These are phyloP conservation scores for Bombyx mandarina DNA, from an alignment of 1,140 invertebrate species.

Conservation along the genomic window DNA sequence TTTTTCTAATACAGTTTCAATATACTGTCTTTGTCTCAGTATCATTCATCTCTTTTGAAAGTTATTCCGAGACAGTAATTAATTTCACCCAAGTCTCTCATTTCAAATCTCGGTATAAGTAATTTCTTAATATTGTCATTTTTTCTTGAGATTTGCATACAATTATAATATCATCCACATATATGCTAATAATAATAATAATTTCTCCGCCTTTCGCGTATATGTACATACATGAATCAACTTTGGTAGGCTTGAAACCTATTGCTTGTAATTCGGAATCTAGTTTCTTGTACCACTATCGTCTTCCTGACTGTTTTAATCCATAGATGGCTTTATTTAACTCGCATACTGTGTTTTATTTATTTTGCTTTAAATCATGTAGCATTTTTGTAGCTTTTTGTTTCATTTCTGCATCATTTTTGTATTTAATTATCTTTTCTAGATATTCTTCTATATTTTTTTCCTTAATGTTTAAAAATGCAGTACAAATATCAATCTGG, in stretches of 20 bases:
- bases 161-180: conserved; percentile 30
- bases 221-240: conserved; percentile 15
- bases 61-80: neutral
- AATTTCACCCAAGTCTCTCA: conserved; percentile 3
- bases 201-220: conserved; percentile 12
- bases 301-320: conserved; percentile 25
- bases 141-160: conserved; percentile 10
- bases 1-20: conserved; percentile 5
- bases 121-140: conserved; percentile 2
- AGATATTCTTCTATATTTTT: neutral
- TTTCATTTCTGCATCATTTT: neutral
- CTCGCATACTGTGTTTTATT: conserved; percentile 16
- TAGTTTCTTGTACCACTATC: conserved; percentile 24
- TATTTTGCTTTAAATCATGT: conserved; percentile 2
- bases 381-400: neutral
- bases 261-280: conserved; percentile 5
- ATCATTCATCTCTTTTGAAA: neutral
- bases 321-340: conserved; percentile 37
- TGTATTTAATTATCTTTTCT: conserved; percentile 4
- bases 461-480: conserved; percentile 6
- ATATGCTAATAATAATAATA: conserved; percentile 22
- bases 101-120: conserved; percentile 4
- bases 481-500: conserved; percentile 2
- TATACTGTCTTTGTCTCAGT: conserved; percentile 4
- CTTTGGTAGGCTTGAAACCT: conserved; percentile 12